A percentile compares a stretch with the other conserved stretches of the same genome.
phyloP scores from a whole-genome alignment of 2,888 invertebrate genomes.

The Masnerella sp. region DNA sequence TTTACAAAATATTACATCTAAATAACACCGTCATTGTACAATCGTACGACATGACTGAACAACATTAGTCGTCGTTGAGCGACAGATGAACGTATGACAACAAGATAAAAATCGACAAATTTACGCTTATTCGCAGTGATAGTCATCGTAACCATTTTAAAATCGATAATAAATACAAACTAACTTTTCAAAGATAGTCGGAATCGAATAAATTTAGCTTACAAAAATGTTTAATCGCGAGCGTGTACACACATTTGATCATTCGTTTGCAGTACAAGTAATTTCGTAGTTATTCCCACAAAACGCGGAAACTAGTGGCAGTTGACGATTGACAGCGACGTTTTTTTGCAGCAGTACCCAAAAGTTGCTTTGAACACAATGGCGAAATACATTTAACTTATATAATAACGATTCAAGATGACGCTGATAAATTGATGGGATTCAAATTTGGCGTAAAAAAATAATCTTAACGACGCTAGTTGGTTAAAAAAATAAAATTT shows the following conservation, averaged over 20 bases:
- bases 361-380: constrained; percentile 36
- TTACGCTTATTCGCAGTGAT: constrained; percentile 43
- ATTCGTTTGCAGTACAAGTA: constrained; percentile 26
- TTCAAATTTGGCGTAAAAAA: too few species aligned
- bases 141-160: constrained; percentile 30
- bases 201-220: constrained; percentile 9
- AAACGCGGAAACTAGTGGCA: constrained; percentile 43
- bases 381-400: constrained; percentile 34
- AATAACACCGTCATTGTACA: constrained; percentile 41
- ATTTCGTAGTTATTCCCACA: constrained; percentile 35
- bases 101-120: constrained; percentile 33
- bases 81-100: constrained; percentile 28
- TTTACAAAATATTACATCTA: constrained; percentile 29
- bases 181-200: constrained; percentile 13
- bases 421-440: constrained; percentile 20
- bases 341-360: background rate
- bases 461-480: too few species aligned
- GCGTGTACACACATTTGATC: background rate
- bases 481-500: too few species aligned
- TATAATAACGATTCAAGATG: constrained; percentile 28
- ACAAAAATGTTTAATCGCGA: constrained; percentile 16
- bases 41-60: constrained; percentile 27
- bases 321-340: constrained; percentile 21
- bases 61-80: constrained; percentile 27
- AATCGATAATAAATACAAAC: background rate